A percentile compares a stretch with the other conserved stretches of the same genome.
Conservation (phyloP, 1,140 invertebrate genomes). For the Calliopsis andreniformis region DNA sequence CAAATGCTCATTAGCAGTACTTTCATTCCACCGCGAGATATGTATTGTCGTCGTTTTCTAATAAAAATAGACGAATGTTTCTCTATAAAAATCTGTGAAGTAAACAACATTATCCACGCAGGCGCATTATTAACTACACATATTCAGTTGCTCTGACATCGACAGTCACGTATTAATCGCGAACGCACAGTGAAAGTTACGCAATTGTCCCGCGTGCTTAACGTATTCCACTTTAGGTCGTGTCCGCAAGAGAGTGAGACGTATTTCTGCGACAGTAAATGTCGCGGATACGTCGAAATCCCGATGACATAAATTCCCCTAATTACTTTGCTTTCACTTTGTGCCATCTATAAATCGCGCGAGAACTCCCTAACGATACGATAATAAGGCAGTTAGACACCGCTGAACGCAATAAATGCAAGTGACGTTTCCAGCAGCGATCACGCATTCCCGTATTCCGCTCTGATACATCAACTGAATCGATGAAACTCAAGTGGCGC, state of each 20-base stretch:
- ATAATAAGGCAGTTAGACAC: constrained; percentile 27
- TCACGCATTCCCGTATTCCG: neutral
- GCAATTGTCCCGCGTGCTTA: neutral
- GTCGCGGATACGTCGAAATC: neutral
- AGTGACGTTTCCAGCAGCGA: neutral
- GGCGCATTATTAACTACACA: no score
- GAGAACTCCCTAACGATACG: constrained; percentile 4
- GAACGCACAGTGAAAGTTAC: neutral
- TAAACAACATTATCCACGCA: no score
- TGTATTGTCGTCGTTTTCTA: no score
- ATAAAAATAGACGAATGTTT: no score
- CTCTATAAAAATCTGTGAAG: neutral
- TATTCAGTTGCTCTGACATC: no score
- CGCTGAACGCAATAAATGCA: constrained; percentile 18
- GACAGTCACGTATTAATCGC: constrained; percentile 9
- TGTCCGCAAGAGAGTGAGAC: neutral
- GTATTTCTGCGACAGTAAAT: neutral
- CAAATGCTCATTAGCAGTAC: neutral
- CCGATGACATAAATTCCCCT: neutral
- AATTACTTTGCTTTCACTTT: neutral
- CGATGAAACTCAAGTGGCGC: no score
- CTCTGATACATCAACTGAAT: no score
- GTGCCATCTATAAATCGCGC: constrained; percentile 1
- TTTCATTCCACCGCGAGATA: no score
- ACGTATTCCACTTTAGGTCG: neutral